These are phyloP conservation scores for Crotalus tigris DNA, from an alignment of 2,113 vertebrate genomes.

Conservation along the genomic window DNA sequence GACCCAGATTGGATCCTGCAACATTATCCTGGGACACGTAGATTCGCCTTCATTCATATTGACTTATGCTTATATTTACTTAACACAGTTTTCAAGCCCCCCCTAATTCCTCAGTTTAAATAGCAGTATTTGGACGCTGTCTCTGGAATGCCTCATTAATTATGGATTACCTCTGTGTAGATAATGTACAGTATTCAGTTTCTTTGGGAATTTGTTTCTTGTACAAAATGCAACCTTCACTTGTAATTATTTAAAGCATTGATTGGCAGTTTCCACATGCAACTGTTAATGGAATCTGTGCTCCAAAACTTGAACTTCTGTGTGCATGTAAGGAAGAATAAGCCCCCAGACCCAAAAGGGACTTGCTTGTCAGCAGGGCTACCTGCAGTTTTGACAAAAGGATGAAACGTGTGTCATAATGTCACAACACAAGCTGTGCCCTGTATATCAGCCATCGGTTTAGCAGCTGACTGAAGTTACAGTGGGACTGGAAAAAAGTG, in stretches of 20 bases:
- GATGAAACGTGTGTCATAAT: neutral
- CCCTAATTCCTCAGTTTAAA: neutral
- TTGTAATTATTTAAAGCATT: neutral
- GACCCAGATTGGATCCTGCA: neutral
- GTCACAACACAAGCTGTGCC: neutral
- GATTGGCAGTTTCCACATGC: neutral
- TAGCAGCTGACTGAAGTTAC: neutral
- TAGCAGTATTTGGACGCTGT: neutral
- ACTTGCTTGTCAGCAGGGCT: neutral
- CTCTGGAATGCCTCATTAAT: neutral
- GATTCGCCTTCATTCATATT: neutral
- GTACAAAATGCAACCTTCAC: neutral
- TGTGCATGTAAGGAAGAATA: neutral
- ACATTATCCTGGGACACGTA: neutral
- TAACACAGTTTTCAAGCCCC: neutral
- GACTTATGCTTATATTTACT: neutral
- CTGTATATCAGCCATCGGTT: neutral
- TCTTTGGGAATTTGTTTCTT: neutral
- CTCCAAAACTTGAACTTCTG: neutral
- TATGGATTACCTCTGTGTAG: neutral
- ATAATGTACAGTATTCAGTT: neutral
- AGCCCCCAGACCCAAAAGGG: neutral
- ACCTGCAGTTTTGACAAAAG: neutral
- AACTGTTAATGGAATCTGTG: neutral
- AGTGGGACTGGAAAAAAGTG: neutral